Base-by-base conservation (phyloP, 2,888 invertebrate genomes). In the Diarsia rubi region DNA sequence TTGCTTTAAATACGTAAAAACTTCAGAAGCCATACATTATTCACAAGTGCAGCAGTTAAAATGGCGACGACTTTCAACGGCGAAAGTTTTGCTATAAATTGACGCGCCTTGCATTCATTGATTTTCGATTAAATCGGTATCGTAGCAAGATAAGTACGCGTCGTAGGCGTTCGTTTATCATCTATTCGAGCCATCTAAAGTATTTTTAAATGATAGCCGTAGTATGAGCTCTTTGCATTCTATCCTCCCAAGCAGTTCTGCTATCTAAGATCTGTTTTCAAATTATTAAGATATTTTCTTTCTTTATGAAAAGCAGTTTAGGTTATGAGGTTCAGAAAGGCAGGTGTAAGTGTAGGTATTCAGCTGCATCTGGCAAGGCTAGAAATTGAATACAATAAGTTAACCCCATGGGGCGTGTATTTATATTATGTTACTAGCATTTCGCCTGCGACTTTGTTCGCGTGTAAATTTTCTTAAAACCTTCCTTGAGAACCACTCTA, bases 1-100 rank as follows among this genome's bases (percentile, higher is more conserved):
- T 62, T 31, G 37, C 19, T 45, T 11, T 52, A 3, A 60, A 59
- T 11, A 44, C 1, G 12, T 47, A 27, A 37, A 76, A 82, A 24
- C 19, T 27, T 45, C 12, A 12, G 16, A 37, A 8, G 14, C 31
- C 37, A 44, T 52, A 44, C 45, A 60, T 71, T 52, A 81, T 69
- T 47, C 65, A 66, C 49, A 27, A 52, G 24, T 66, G 68, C 82
- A 75, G 71, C 52, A 71, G 14, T 81, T 69, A 31, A 37, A 84
- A 80, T 12, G 62, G 27, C 69, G 42, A 12, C 21, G 69, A 57
- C 52, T 52, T 60, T 31, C 24, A 27, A 27, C 31, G 62, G 47
- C 62, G 54, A 75, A 84, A 82, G 68, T 84, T 84, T 62, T 47
- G 27, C 62, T 47, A 81, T 75, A 81, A 81, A 75, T 82, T 37